Conservation (phyloP, 1,140 invertebrate species). For the Dendrolimus punctatus region DNA sequence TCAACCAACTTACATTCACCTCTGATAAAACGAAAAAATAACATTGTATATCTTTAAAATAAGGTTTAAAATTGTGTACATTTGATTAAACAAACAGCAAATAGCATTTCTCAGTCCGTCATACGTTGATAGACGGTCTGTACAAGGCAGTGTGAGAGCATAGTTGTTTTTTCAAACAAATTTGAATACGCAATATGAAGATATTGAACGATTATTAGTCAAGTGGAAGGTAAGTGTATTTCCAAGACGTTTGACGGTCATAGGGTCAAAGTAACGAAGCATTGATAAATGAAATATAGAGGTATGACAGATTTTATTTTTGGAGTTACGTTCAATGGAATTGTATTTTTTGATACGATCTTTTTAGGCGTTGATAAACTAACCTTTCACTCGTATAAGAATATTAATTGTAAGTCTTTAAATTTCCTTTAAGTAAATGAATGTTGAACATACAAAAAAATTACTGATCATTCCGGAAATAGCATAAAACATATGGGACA, state of each 20-base stretch:
- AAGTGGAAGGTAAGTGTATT: slow-evolving; percentile 30
- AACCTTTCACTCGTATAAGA: no score
- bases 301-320: no score
- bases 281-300: slow-evolving; percentile 21
- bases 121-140: slow-evolving; percentile 62
- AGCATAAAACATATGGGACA: no score
- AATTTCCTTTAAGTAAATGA: no score
- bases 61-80: slow-evolving; percentile 17
- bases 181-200: slow-evolving; percentile 54
- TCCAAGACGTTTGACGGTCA: slow-evolving; percentile 24
- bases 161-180: slow-evolving; percentile 40
- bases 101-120: slow-evolving; percentile 32
- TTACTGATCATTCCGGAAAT: no score
- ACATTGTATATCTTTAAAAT: slow-evolving; percentile 14
- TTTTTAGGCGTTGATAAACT: no score
- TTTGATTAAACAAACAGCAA: slow-evolving; percentile 1
- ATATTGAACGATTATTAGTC: slow-evolving; percentile 62
- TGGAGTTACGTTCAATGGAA: no score
- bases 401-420: no score
- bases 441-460: no score
- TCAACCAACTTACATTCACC: slow-evolving; percentile 25
- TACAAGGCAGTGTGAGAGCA: slow-evolving; percentile 33
- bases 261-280: slow-evolving; percentile 24
- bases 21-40: slow-evolving; percentile 14
- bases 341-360: no score